Evolutionary conservation across 2,888 invertebrate species (phyloP).

Genomic region (Platycheirus rosarum): DNA sequence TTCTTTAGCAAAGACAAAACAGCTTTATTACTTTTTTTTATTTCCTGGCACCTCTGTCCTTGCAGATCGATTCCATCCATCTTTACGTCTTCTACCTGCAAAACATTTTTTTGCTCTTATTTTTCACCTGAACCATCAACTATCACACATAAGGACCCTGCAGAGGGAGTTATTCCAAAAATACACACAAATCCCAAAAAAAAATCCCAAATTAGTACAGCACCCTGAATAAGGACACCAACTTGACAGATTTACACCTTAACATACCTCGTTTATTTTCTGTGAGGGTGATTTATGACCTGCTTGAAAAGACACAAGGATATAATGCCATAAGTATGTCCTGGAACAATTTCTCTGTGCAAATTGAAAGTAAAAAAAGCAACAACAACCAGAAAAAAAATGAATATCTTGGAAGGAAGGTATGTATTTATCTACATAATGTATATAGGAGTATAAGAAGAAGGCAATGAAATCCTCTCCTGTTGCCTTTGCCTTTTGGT

Average conservation of each 20-base stretch:
- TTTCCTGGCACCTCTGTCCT: conserved; percentile 7
- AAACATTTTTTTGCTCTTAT: conserved; percentile 60
- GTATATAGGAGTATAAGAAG: conserved; percentile 8
- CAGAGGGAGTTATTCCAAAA: conserved; percentile 17
- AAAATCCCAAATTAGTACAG: conserved; percentile 72
- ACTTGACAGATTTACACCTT: conserved; percentile 75
- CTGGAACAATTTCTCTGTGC: conserved; percentile 73
- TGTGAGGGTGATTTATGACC: conserved; percentile 73
- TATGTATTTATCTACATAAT: not conserved
- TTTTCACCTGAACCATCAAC: conserved; percentile 71
- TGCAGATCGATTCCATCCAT: conserved; percentile 65
- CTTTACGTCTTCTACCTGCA: conserved; percentile 45
- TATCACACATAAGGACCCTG: conserved; percentile 38
- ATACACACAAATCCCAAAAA: conserved; percentile 17
- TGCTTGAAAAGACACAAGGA: conserved; percentile 60
- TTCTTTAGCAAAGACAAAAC: conserved; percentile 16
- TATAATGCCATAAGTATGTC: conserved; percentile 74
- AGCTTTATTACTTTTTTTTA: not conserved
- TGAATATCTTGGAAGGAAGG: conserved; percentile 24
- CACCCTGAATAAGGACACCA: conserved; percentile 73
- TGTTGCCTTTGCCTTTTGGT: conserved; percentile 67
- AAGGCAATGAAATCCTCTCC: conserved; percentile 69
- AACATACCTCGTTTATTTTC: conserved; percentile 74
- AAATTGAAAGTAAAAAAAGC: conserved; percentile 68
- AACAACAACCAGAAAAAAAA: not conserved